These are phyloP conservation scores for Ia io DNA, from an alignment of 2,113 vertebrate species.

Conservation along the genomic window DNA sequence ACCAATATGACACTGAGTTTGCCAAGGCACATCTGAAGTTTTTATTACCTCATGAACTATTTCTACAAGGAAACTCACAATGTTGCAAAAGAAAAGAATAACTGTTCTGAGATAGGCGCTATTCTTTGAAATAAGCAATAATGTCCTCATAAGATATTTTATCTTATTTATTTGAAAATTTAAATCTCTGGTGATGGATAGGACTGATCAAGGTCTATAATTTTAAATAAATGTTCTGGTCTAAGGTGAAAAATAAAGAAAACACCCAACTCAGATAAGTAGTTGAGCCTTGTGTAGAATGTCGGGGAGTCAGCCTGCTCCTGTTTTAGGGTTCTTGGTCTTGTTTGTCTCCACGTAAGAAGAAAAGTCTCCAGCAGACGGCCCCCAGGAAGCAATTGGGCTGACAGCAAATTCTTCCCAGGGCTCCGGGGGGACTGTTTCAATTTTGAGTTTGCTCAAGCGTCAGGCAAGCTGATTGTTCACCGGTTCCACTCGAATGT, in stretches of 20 bases:
- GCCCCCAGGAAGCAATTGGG: neutral
- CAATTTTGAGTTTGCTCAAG: neutral
- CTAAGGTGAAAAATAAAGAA: neutral
- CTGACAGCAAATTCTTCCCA: neutral
- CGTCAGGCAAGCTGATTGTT: neutral
- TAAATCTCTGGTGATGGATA: neutral
- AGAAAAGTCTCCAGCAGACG: neutral
- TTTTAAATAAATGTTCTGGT: slow-evolving; percentile 6
- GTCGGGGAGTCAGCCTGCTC: neutral
- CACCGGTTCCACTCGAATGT: neutral
- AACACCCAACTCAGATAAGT: neutral
- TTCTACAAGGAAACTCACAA: neutral
- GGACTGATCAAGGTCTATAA: neutral
- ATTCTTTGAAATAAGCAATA: neutral
- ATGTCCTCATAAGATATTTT: neutral
- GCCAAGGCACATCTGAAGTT: neutral
- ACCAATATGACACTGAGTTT: neutral
- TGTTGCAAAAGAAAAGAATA: neutral
- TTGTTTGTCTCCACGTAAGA: slow-evolving; percentile 26
- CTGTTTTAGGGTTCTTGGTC: neutral
- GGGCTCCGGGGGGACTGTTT: neutral
- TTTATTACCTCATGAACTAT: neutral
- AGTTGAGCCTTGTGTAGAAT: neutral
- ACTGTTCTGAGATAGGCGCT: neutral
- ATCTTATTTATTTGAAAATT: slow-evolving; percentile 16